These are phyloP conservation scores for Catharus ustulatus DNA, from an alignment of 2,797 vertebrate genomes.

Conservation along the genomic window DNA sequence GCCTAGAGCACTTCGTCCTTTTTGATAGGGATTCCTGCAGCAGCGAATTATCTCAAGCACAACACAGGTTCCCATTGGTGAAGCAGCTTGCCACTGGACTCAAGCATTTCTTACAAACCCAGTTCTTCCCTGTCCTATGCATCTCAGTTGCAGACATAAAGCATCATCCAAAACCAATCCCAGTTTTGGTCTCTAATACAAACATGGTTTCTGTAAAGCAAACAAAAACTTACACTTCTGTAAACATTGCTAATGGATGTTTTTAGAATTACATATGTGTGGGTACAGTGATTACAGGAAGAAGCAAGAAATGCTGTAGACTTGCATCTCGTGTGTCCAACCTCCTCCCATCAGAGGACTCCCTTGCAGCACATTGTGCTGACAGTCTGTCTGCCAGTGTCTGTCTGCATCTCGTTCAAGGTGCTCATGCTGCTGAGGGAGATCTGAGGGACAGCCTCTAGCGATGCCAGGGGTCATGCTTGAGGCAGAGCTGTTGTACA, in stretches of 20 bases:
- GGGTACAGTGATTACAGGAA: not conserved
- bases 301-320: not conserved
- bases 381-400: not conserved
- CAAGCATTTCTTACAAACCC: not conserved
- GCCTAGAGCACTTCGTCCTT: not conserved
- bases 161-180: not conserved
- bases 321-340: not conserved
- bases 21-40: accelerated
- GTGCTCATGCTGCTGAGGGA: not conserved
- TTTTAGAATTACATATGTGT: not conserved
- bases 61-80: accelerated
- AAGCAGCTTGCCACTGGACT: not conserved
- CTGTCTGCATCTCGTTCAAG: not conserved
- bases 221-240: not conserved
- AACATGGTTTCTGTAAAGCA: not conserved
- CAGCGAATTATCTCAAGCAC: not conserved
- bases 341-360: not conserved
- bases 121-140: accelerated
- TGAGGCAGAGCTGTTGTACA: constrained; percentile 9
- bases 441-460: not conserved
- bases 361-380: not conserved
- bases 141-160: not conserved
- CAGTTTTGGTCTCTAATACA: not conserved
- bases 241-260: not conserved
- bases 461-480: not conserved